Evolutionary conservation across 2,797 vertebrate species (phyloP), one percentile per base, ranked within the genome.

Genomic region (Onychomys torridus): DNA sequence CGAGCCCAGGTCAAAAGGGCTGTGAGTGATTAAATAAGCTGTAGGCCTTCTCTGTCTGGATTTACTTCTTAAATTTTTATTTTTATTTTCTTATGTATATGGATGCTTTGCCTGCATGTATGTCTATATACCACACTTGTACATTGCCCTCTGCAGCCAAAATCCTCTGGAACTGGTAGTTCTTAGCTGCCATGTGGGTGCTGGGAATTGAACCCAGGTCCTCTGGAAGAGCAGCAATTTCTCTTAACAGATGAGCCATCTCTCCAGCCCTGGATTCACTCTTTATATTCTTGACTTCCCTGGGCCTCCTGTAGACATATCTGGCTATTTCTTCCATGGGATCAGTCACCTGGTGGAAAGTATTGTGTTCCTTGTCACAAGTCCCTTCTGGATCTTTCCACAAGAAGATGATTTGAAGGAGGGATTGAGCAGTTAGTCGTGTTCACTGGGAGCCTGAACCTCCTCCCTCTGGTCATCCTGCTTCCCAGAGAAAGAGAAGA

Each of bases 391-490:
- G 49, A 91, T 52, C 46, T 89, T 91, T 49, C 32, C 4, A 17
- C 11, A 65, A 27, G 37, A 89, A 79, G 57, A 94, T 27, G 57
- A 94, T 23, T 90, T 43, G 12, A 75, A 89, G 86, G 7, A 55
- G 25, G 13, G 29, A 34, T 8, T 16, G 16, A 0, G 4, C 57
- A 82, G 9, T n/a, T 67, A 82, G 12, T n/a, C 73, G 8, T 40
- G 14, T 29, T 52, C 79, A 34, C 5, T 4, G 16, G 37, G 5
- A 85, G 6, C 17, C 32, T 19, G 46, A 6, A 29, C 63, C 23
- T 17, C 63, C 23, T 17, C 61, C 6, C 8, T 75, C 67, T 34
- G 21, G 34, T 17, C 7, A 4, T 29, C 49, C 27, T 89, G 40
- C 40, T 85, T 7, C 71, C 84, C 32, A 55, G 52, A 86, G 37